Percentiles rank a stretch among this genome's conserved stretches.
Evolutionary conservation across 2,797 vertebrate species (phyloP).

Genomic region (Phyllotis vaccarum): DNA sequence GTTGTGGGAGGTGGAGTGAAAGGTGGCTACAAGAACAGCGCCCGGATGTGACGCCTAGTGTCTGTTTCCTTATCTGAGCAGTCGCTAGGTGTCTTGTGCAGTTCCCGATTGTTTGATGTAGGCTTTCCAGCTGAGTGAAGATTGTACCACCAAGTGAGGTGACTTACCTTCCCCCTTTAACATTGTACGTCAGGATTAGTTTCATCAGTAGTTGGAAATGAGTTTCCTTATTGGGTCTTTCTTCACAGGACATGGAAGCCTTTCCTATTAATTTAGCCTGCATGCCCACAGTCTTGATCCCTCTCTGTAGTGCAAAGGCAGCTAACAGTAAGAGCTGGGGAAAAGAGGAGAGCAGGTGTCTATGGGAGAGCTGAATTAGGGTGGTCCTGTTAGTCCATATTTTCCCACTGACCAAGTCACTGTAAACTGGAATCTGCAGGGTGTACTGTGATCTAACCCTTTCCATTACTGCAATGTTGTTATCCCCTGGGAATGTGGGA

Average conservation of each 20-base stretch:
- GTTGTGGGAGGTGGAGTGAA: not conserved
- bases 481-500: slow-evolving; percentile 79
- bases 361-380: slow-evolving; percentile 80
- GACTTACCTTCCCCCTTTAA: not conserved
- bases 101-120: not conserved
- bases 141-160: not conserved
- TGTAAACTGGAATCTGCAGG: slow-evolving; percentile 81
- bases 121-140: not conserved
- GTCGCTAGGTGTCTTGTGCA: not conserved
- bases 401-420: slow-evolving; percentile 76
- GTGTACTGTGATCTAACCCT: slow-evolving; percentile 79
- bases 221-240: slow-evolving; percentile 23
- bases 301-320: slow-evolving; percentile 58
- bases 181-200: slow-evolving; percentile 6
- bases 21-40: not conserved
- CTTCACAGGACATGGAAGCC: not conserved
- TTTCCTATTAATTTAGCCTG: not conserved
- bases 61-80: not conserved
- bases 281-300: slow-evolving; percentile 38
- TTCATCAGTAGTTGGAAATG: slow-evolving; percentile 55
- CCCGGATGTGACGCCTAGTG: not conserved
- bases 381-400: slow-evolving; percentile 80
- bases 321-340: slow-evolving; percentile 53
- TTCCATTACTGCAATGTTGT: slow-evolving; percentile 85
- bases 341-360: slow-evolving; percentile 47